Evolutionary conservation across 2,113 vertebrate genomes (phyloP), one percentile per base, ranked within the genome.

Genomic region (Manacus vitellinus): DNA sequence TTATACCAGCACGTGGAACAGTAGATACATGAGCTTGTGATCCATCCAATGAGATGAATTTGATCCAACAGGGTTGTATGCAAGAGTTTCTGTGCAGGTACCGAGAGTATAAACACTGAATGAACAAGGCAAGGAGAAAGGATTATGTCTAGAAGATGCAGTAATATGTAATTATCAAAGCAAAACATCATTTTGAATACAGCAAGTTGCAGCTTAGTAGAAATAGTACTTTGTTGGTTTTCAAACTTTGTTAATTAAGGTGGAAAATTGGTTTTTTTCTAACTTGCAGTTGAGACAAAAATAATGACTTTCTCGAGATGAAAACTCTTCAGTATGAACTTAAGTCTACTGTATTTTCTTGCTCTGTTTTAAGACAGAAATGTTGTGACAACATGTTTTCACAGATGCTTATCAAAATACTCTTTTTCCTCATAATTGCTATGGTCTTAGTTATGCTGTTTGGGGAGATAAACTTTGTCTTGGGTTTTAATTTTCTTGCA

Each of bases 161-260:
- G 21, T 94, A 62, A 55, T 71, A 91, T 71, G 46, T 86, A 65
- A 78, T 92, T 94, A 92, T 88, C 92, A 96, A 83, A 96, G 76
- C 90, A 74, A 67, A 94, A 62, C 72, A 37, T 79, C 6, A 25
- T 52, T 82, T 47, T 67, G 89, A 71, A 72, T 35, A 49, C 1
- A 15, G 86, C 83, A 28, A 84, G 61, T 52, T 65, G 39, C 75
- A 80, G 55, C 49, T 79, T 47, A 61, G 62, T 31, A 67, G 75
- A 46, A 89, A 28, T 28, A 47, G 49, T 33, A 33, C 12, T 67
- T 58, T 72, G 56, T 71, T 61, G 39, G 23, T 77, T 93, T 85
- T 80, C 10, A 43, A 58, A 37, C 39, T 80, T 24, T 71, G 6
- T 90, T 71, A 70, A 78, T 93, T 56, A 78, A 73, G 63, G 58